These are phyloP conservation scores for Apodemus agrarius DNA, from an alignment of 2,797 vertebrate species.

Conservation along the genomic window DNA sequence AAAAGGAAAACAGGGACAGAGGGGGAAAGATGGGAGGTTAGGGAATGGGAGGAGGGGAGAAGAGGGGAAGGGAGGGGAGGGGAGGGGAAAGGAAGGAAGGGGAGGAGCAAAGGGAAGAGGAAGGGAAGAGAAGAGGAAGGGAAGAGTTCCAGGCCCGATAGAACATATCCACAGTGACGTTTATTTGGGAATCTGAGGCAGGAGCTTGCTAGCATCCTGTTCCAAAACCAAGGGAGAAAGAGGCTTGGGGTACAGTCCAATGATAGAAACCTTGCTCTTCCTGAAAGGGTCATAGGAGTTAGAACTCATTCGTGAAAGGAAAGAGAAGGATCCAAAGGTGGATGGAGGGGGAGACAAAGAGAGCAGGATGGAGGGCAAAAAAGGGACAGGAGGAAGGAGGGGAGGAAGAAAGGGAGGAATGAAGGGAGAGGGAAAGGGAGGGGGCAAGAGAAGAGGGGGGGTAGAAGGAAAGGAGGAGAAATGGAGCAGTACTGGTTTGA, in stretches of 20 bases:
- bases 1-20: fast-evolving
- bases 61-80: fast-evolving
- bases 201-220: not conserved
- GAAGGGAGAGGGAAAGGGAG: not conserved
- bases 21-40: no score
- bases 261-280: not conserved
- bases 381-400: no score
- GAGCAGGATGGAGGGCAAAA: no score
- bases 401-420: not conserved
- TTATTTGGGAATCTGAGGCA: not conserved
- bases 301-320: not conserved
- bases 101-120: fast-evolving
- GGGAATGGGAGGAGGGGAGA: not conserved
- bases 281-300: not conserved
- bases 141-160: not conserved
- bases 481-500: not conserved
- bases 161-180: not conserved
- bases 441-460: not conserved
- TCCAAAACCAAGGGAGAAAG: not conserved
- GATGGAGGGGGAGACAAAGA: not conserved
- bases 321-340: not conserved
- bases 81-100: fast-evolving
- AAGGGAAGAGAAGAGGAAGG: no score
- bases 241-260: not conserved
- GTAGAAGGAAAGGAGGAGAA: fast-evolving